Evolutionary conservation across 92 coral and sea anemone species (phyloP).

Genomic region (Epizoanthus scotinus): DNA sequence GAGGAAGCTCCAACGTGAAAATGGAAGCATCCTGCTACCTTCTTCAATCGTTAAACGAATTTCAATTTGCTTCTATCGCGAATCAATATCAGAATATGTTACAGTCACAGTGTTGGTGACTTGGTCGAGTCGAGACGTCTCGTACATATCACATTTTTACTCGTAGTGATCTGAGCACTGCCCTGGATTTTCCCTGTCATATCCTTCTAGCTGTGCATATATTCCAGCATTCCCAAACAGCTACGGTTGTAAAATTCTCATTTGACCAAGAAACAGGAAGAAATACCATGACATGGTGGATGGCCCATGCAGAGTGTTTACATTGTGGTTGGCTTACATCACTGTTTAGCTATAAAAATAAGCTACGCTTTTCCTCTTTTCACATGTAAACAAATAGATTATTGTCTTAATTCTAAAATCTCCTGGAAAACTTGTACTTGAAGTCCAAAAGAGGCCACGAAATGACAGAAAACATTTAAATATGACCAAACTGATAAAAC

Average conservation of each 20-base stretch:
- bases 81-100: too few species aligned
- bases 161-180: not conserved
- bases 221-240: not conserved
- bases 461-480: conserved; percentile 18
- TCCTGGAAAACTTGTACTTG: conserved; percentile 6
- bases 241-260: not conserved
- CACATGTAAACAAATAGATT: not conserved
- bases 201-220: not conserved
- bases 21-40: not conserved
- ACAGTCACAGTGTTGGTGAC: too few species aligned
- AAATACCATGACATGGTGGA: too few species aligned
- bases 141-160: not conserved
- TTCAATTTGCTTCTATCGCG: not conserved
- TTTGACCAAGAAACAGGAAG: not conserved
- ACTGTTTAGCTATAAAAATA: not conserved
- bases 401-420: not conserved
- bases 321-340: conserved; percentile 33
- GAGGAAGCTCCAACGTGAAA: not conserved
- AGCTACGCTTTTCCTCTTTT: not conserved
- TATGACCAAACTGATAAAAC: not conserved
- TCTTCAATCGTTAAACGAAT: not conserved
- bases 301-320: conserved; percentile 12
- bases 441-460: conserved; percentile 34
- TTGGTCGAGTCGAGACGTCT: not conserved
- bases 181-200: not conserved